Base-by-base conservation (phyloP, 2,113 vertebrate genomes). In the Ageneiosus marmoratus region DNA sequence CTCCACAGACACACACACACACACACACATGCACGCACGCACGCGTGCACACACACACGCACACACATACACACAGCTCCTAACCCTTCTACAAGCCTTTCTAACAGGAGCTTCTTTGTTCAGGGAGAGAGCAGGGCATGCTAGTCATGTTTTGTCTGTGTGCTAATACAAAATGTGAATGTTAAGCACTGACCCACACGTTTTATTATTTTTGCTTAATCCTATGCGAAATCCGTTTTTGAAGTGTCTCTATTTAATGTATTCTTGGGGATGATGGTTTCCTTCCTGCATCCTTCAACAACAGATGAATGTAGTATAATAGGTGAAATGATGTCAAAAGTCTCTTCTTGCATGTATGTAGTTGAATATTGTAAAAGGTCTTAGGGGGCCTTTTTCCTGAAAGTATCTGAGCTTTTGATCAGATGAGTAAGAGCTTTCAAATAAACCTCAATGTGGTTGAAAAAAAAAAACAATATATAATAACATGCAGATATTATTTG, bases 91-190 rank as follows among this genome's bases (percentile, higher is more conserved):
- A 84, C 70, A 81, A 86, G n/a, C 55, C 83, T 81, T 77, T 10
- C 86, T 87, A 83, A 86, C 56, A 88, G 88, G 11, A 15, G 73
- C 83, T 90, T 92, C 88, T 75, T 79, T 91, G 93, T 92, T 94
- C 93, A 93, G 0, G 86, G 91, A 87, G 88, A 91, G 80, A 92
- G 88, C 90, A 90, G 72, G 60, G 86, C 34, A 65, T 80, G 84
- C 86, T 80, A 85, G 63, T 77, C 34, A 44, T 91, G 86, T 83
- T 90, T 84, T 89, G 90, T 90, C 91, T 92, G 67, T 34, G 75
- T 77, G 77, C 80, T 77, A 90, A 91, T 90, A 91, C 86, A 89
- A 91, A 86, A 91, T 89, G 90, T 89, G 91, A 94, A 93, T 81
- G 75, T 53, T 84, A 83, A 78, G 82, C 48, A 72, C 58, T 87